Evolutionary conservation across 2,113 vertebrate genomes (phyloP).

Genomic region (Sinocyclocheilus grahami): DNA sequence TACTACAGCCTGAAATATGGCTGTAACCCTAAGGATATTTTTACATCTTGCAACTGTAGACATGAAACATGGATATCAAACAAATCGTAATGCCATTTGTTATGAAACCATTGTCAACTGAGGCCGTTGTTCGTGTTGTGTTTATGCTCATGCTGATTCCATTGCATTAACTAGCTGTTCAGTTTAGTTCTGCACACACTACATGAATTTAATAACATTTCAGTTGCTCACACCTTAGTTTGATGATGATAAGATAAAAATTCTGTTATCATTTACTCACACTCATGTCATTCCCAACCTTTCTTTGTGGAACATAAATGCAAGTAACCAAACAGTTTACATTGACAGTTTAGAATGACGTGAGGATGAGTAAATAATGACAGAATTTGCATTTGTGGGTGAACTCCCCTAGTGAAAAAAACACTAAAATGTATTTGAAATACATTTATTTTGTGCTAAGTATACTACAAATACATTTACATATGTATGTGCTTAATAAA

Average conservation of each 20-base stretch:
- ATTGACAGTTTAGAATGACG: neutral
- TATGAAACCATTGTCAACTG: neutral
- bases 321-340: too few relatives aligned
- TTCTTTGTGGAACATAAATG: neutral
- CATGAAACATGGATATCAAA: neutral
- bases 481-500: too few relatives aligned
- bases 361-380: neutral
- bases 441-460: too few relatives aligned
- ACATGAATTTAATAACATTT: neutral
- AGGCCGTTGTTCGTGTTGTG: too few relatives aligned
- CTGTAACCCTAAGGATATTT: neutral
- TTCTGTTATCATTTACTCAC: neutral
- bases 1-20: neutral
- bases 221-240: neutral
- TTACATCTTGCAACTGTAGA: neutral
- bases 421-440: too few relatives aligned
- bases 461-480: too few relatives aligned
- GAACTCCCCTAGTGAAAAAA: neutral
- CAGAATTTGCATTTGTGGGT: neutral
- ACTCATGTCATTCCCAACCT: neutral
- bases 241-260: neutral
- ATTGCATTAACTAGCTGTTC: neutral
- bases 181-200: neutral
- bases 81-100: neutral
- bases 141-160: neutral